These are phyloP conservation scores for Paelopatides confundens DNA, from an alignment of 53 echinoderm and acorn worm genomes.

Conservation along the genomic window DNA sequence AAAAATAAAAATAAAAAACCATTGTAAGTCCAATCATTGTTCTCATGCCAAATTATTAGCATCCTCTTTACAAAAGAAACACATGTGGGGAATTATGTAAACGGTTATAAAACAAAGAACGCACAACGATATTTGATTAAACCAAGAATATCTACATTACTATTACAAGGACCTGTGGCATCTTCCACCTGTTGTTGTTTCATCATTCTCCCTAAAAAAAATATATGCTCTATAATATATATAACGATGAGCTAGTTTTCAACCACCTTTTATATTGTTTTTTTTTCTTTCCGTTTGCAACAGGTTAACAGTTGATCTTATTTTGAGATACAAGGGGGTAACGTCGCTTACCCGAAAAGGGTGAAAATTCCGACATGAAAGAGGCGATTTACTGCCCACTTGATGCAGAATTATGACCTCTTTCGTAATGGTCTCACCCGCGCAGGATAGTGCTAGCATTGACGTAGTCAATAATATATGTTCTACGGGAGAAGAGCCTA, in stretches of 20 bases:
- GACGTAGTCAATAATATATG: conserved; percentile 65
- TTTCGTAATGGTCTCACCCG: conserved; percentile 93
- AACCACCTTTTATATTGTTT: no score
- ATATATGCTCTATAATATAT: background rate
- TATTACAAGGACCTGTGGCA: conserved; percentile 42
- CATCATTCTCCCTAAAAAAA: background rate
- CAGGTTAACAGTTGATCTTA: background rate
- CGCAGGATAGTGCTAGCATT: conserved; percentile 82
- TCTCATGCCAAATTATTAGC: no score
- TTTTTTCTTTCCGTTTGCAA: background rate
- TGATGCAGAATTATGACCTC: conserved; percentile 66
- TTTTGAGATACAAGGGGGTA: background rate
- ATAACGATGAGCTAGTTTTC: no score
- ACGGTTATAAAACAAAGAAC: no score
- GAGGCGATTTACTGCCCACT: conserved; percentile 19
- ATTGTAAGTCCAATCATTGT: no score
- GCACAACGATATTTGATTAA: background rate
- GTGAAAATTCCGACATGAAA: background rate
- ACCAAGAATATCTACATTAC: conserved; percentile 17
- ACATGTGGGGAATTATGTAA: no score
- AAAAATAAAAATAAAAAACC: no score
- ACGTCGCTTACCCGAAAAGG: background rate
- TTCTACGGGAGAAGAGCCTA: conserved; percentile 34
- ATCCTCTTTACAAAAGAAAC: no score
- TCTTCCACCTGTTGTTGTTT: conserved; percentile 35